Percentiles rank a stretch among this genome's conserved stretches.
Evolutionary conservation across 2,113 vertebrate genomes (phyloP).

Genomic region (Festucalex cinctus): DNA sequence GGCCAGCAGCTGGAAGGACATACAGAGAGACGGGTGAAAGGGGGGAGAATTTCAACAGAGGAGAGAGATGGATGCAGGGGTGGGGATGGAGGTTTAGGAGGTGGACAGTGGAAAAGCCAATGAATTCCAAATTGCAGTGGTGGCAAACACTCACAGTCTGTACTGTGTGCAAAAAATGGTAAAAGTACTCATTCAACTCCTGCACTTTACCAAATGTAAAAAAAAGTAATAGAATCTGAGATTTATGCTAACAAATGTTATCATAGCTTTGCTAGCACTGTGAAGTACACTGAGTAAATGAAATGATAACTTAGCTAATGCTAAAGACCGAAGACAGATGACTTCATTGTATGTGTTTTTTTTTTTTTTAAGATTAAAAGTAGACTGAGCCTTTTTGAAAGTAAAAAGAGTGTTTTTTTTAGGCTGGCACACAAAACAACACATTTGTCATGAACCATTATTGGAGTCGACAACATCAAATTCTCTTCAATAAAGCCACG

Average conservation of each 20-base stretch:
- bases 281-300: not conserved
- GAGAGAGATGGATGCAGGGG: constrained; percentile 27
- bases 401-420: no score
- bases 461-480: not conserved
- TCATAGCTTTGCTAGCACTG: not conserved
- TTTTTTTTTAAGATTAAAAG: no score
- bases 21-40: constrained; percentile 33
- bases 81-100: constrained; percentile 57
- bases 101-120: constrained; percentile 71
- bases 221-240: no score
- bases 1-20: constrained; percentile 65
- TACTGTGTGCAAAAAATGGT: not conserved
- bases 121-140: constrained; percentile 57
- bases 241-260: not conserved
- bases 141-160: not conserved
- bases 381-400: no score
- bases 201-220: no score
- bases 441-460: not conserved
- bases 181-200: no score
- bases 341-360: no score
- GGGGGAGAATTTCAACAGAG: constrained; percentile 34
- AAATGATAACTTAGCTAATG: not conserved
- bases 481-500: not conserved
- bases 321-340: no score
- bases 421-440: not conserved